Conservation (phyloP, 2,113 vertebrate genomes). For the Microcebus tavaratra region DNA sequence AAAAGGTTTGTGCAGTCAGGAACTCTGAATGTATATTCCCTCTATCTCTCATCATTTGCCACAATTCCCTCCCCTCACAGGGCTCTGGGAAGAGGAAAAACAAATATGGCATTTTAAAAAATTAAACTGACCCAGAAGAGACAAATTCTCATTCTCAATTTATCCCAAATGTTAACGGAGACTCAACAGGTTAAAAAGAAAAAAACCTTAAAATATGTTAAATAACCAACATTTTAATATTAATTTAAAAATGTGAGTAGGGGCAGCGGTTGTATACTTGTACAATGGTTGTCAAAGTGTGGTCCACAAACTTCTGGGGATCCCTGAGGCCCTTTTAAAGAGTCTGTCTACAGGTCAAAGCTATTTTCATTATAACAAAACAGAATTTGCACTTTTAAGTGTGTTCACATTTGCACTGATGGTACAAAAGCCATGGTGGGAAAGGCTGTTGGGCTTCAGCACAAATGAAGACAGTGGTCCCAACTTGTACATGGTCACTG, state of each 20-base stretch:
- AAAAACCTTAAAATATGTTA: background rate
- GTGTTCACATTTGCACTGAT: background rate
- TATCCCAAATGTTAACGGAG: background rate
- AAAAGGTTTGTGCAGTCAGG: background rate
- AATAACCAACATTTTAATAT: background rate
- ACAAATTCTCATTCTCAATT: background rate
- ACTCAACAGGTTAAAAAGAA: background rate
- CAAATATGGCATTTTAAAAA: background rate
- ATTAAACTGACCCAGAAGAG: background rate
- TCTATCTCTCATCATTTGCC: too few species aligned
- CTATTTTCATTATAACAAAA: background rate
- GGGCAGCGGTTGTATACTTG: background rate
- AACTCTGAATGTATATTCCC: too few species aligned
- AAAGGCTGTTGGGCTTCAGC: background rate
- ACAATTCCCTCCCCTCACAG: background rate
- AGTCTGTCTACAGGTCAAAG: background rate
- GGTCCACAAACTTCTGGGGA: background rate
- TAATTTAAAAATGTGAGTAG: background rate
- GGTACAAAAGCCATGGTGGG: background rate
- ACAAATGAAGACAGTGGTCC: too few species aligned
- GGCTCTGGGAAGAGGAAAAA: background rate
- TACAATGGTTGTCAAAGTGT: background rate
- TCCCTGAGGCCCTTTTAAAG: background rate
- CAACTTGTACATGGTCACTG: fast-evolving
- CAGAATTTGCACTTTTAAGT: background rate